Evolutionary conservation across 2,113 vertebrate species (phyloP).

Genomic region (Xiphias gladius): DNA sequence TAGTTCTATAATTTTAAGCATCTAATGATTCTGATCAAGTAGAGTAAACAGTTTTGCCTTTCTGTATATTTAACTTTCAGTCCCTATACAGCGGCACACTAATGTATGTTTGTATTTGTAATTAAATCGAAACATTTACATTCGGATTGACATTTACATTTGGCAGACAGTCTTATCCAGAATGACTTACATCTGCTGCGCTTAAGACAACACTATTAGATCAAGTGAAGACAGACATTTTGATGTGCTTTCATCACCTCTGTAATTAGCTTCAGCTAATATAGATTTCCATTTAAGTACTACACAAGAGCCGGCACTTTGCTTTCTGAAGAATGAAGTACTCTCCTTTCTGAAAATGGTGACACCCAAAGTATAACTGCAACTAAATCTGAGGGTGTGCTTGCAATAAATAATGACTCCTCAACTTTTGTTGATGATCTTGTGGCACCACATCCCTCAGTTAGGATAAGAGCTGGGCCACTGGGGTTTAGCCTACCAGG

Average conservation of each 20-base stretch:
- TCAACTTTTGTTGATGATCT: conserved; percentile 36
- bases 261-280: conserved; percentile 31
- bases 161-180: background rate
- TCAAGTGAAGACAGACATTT: conserved; percentile 32
- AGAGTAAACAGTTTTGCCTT: background rate
- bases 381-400: conserved; percentile 11
- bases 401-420: conserved; percentile 31
- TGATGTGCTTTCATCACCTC: conserved; percentile 35
- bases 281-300: conserved; percentile 29
- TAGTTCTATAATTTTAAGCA: background rate
- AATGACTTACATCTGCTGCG: conserved; percentile 14
- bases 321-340: background rate
- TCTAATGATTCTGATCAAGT: background rate
- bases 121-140: conserved; percentile 14
- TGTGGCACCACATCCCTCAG: conserved; percentile 53
- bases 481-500: conserved; percentile 82
- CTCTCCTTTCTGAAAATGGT: background rate
- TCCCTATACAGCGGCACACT: background rate
- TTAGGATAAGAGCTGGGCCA: conserved; percentile 48
- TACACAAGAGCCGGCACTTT: background rate
- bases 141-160: conserved; percentile 11
- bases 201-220: conserved; percentile 3
- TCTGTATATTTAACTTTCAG: background rate
- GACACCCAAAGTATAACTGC: background rate
- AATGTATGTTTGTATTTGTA: background rate